Percentiles rank a stretch among this genome's conserved stretches.
phyloP scores from a whole-genome alignment of 2,113 vertebrate genomes.

The Pithys albifrons region DNA sequence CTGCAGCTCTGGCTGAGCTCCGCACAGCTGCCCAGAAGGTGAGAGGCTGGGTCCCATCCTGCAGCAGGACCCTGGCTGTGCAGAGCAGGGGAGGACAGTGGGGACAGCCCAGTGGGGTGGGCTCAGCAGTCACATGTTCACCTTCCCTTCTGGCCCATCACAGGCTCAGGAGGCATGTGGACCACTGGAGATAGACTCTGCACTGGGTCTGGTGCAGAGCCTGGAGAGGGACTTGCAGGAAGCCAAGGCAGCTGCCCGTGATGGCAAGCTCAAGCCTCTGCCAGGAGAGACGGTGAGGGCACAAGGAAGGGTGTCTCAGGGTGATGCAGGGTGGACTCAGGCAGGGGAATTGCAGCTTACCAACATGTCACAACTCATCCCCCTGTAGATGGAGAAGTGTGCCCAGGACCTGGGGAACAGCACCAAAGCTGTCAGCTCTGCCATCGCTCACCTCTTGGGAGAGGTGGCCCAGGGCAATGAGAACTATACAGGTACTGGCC shows the following conservation, averaged over 20 bases:
- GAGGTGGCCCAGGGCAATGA: conserved; percentile 96
- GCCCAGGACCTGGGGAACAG: conserved; percentile 92
- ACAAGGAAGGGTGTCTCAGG: rapidly evolving
- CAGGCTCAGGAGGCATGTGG: conserved; percentile 97
- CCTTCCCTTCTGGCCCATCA: not conserved
- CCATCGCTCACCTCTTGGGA: conserved; percentile 91
- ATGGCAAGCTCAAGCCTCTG: conserved; percentile 90
- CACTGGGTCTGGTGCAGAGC: conserved; percentile 85
- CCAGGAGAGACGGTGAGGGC: conserved; percentile 91
- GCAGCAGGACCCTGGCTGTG: not conserved
- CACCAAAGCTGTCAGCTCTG: conserved; percentile 93
- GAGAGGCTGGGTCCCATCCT: not conserved
- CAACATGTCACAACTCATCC: not conserved
- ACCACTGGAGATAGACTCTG: conserved; percentile 94
- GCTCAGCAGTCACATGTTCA: rapidly evolving
- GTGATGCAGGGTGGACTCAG: too few species aligned
- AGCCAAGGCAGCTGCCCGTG: conserved; percentile 86
- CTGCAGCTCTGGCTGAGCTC: conserved; percentile 88
- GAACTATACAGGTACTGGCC: conserved; percentile 89
- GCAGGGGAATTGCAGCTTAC: not conserved
- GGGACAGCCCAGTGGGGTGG: not conserved
- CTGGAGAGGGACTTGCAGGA: conserved; percentile 93
- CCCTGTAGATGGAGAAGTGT: conserved; percentile 89
- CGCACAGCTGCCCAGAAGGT: conserved; percentile 95
- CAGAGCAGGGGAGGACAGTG: rapidly evolving